phyloP scores from a whole-genome alignment of 2,888 invertebrate genomes.

The Andrena minutula region DNA sequence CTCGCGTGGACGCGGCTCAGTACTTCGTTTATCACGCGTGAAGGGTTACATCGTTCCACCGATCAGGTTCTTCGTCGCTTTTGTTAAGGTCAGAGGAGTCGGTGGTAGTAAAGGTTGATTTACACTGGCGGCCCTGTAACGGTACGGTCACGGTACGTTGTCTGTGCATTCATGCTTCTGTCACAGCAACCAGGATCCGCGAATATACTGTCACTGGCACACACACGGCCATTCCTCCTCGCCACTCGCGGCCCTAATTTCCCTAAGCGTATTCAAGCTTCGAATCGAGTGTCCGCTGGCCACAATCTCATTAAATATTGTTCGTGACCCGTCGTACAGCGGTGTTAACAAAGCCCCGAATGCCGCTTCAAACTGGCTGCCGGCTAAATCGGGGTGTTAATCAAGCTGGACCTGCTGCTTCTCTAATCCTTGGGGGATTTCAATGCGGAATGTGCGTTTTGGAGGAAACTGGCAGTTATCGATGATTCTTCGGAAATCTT shows the following conservation, averaged over 20 bases:
- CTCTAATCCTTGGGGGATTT: background rate
- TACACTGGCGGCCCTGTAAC: slow-evolving; percentile 37
- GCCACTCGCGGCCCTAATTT: slow-evolving; percentile 38
- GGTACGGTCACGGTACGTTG: slow-evolving; percentile 32
- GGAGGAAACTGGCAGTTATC: too few species aligned
- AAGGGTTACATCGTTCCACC: slow-evolving; percentile 26
- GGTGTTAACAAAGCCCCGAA: slow-evolving; percentile 11
- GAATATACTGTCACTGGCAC: slow-evolving; percentile 21
- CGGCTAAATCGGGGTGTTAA: background rate
- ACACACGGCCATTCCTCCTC: slow-evolving; percentile 23
- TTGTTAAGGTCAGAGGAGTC: slow-evolving; percentile 43
- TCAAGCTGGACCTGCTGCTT: background rate
- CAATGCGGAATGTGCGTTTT: too few species aligned
- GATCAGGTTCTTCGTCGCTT: slow-evolving; percentile 33
- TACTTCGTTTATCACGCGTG: slow-evolving; percentile 22
- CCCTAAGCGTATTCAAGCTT: slow-evolving; percentile 43
- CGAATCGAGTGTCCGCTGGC: slow-evolving; percentile 14
- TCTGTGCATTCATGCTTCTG: slow-evolving; percentile 26
- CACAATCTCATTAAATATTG: slow-evolving; percentile 49
- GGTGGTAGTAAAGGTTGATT: slow-evolving; percentile 37
- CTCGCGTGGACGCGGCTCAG: background rate
- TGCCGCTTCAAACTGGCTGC: background rate
- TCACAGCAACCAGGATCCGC: slow-evolving; percentile 29
- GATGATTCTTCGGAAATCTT: too few species aligned
- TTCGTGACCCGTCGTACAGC: slow-evolving; percentile 19